A percentile compares a stretch with the other conserved stretches of the same genome.
These are phyloP conservation scores for Drepana arcuata DNA, from an alignment of 1,140 invertebrate species.

Conservation along the genomic window DNA sequence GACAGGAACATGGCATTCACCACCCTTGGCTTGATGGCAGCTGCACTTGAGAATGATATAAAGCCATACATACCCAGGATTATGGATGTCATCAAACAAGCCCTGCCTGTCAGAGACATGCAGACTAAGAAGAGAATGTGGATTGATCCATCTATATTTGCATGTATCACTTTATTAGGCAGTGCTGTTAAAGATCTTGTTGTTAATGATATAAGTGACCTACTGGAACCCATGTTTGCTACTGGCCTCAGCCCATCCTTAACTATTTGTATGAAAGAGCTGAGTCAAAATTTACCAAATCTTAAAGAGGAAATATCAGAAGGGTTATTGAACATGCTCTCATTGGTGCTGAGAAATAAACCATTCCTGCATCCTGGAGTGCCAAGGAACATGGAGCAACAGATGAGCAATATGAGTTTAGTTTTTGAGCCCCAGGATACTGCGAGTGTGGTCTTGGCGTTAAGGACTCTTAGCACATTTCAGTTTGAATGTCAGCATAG, in stretches of 20 bases:
- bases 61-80: constrained; percentile 86
- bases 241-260: constrained; percentile 92
- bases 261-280: constrained; percentile 91
- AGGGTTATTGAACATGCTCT: constrained; percentile 89
- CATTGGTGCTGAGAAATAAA: constrained; percentile 91
- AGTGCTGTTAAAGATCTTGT: constrained; percentile 86
- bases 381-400: constrained; percentile 73
- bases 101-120: constrained; percentile 85
- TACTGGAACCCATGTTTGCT: constrained; percentile 93
- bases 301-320: constrained; percentile 94
- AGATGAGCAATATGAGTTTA: constrained; percentile 55
- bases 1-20: constrained; percentile 90
- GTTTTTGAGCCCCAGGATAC: constrained; percentile 78
- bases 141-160: constrained; percentile 93
- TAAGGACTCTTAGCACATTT: constrained; percentile 95
- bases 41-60: constrained; percentile 90
- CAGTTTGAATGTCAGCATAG: constrained; percentile 97
- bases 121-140: constrained; percentile 79
- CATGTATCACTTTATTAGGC: constrained; percentile 94
- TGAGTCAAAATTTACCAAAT: constrained; percentile 89
- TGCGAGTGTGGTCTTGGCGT: constrained; percentile 89
- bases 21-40: constrained; percentile 91
- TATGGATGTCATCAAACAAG: constrained; percentile 88
- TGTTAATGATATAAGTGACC: constrained; percentile 83
- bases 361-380: constrained; percentile 85